Base-by-base conservation (phyloP, 2,113 vertebrate species). In the Paedocypris sp. region DNA sequence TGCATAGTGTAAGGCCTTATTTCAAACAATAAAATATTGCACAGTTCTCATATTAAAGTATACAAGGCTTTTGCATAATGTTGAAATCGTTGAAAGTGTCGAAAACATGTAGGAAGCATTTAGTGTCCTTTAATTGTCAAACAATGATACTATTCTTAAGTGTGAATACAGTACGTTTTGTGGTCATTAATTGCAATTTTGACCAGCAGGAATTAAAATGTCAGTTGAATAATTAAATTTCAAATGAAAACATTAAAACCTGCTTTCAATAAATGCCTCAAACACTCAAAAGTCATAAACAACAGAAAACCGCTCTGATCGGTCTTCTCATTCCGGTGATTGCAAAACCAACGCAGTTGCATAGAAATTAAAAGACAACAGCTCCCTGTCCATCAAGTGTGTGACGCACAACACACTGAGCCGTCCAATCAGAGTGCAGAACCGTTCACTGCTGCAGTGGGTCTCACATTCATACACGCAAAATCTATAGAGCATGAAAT, bases 321-420 rank as follows among this genome's bases (percentile, higher is more conserved):
- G 39, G 47, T 15, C 66, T 39, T 59, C 41, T 33, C 26, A 54
- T 47, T 31, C 42, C 35, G 57, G 43, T 71, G 71, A 71, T 64
- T 72, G 68, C 54, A 65, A 50, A 26, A 22, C 71, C 22, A 31
- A 57, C 69, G 75, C 67, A 67, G 69, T 83, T 87, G 85, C 85
- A 86, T 87, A 85, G 82, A 78, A 74, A 75, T 66, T 85, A 87
- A n/a, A 87, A 87, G 85, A 81, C 73, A 71, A 80, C 84, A 82
- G 84, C 83, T 85, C 82, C 71, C 77, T 79, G 73, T 85, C 79
- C 75, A 46, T 70, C 77, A 61, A 39, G 22, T 57, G 66, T 81
- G 82, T 81, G 78, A 77, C 75, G 59, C 62, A 45, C 4, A 75
- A 83, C 83, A 83, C 81, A 82, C 45, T 74, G 81, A 86, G 80